Evolutionary conservation across 2,113 vertebrate species (phyloP), one percentile per base, ranked within the genome.

Genomic region (Eurystomus gularis): DNA sequence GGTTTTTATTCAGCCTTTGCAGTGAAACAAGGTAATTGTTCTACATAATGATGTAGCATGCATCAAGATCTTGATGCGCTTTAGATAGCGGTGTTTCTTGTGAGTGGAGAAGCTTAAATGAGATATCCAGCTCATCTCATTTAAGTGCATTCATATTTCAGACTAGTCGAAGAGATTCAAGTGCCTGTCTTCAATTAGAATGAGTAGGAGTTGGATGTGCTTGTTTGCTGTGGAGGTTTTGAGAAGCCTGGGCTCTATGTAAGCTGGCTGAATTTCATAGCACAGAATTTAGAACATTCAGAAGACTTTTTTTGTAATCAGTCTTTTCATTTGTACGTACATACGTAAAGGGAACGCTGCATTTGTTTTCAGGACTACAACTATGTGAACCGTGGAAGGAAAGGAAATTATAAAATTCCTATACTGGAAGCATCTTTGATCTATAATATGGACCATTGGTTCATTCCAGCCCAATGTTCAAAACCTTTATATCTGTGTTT

Each of bases 111-210:
- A 89, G 42, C 69, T 78, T 82, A 88, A 93, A 93, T 93, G 91
- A 96, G 85, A 92, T 78, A 86, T 55, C 54, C 66, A 96, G 83
- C 69, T 94, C 88, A 69, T 93, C 88, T 95, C 61, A 85, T 94
- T 92, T 92, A 94, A 94, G 82, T 89, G 15, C 83, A 78, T 96
- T 82, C 77, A 81, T 83, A 66, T 95, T 97, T 96, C 86, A 94
- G 52, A 46, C 26, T 51, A 52, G 85, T 93, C n/a, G 10, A 90
- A 88, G 80, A 91, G 76, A 68, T 93, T 83, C n/a, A 58, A 91
- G 83, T 77, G 84, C 86, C 26, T 81, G 61, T 83, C 88, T 94
- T 92, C 85, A 68, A 75, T 96, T 58, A 83, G 76, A 92, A 83
- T 65, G 60, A 90, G 68, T 52, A 86, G 88, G 85, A 88, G 88